A percentile compares a stretch with the other conserved stretches of the same genome.
phyloP scores from a whole-genome alignment of 2,797 vertebrate species.

The Mus spretus region DNA sequence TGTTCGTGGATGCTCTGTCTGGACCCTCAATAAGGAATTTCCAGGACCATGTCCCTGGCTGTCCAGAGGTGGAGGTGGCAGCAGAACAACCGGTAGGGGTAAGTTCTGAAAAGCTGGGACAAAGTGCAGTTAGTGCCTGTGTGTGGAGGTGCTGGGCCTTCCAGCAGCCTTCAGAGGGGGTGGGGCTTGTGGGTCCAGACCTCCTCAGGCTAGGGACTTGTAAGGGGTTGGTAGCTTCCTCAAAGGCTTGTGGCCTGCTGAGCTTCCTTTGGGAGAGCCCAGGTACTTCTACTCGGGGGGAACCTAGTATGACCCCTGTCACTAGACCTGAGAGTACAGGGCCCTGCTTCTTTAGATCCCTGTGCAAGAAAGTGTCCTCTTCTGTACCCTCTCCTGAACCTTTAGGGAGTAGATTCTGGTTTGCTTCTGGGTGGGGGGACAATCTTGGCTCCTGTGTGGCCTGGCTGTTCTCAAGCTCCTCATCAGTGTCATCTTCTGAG shows the following conservation, averaged over 20 bases:
- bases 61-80: slow-evolving; percentile 50
- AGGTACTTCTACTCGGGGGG: slow-evolving; percentile 61
- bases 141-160: slow-evolving; percentile 59
- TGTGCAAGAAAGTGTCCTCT: slow-evolving; percentile 55
- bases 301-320: slow-evolving; percentile 55
- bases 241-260: slow-evolving; percentile 43
- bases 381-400: slow-evolving; percentile 11
- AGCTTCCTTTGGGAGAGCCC: slow-evolving; percentile 34
- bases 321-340: neutral
- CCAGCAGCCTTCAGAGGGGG: slow-evolving; percentile 51
- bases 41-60: slow-evolving; percentile 71
- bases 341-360: slow-evolving; percentile 26
- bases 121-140: slow-evolving; percentile 81
- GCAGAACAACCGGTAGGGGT: neutral
- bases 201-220: neutral
- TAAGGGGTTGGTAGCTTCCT: slow-evolving; percentile 43
- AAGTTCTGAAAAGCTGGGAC: slow-evolving; percentile 65
- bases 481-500: slow-evolving; percentile 96
- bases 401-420: slow-evolving; percentile 42
- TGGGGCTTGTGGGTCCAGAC: slow-evolving; percentile 24
- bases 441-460: slow-evolving; percentile 89
- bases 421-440: slow-evolving; percentile 41
- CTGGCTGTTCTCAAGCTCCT: slow-evolving; percentile 95
- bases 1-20: slow-evolving; percentile 27
- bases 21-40: slow-evolving; percentile 58